phyloP scores from a whole-genome alignment of 1,140 invertebrate species.

The Wiebesia pumilae region DNA sequence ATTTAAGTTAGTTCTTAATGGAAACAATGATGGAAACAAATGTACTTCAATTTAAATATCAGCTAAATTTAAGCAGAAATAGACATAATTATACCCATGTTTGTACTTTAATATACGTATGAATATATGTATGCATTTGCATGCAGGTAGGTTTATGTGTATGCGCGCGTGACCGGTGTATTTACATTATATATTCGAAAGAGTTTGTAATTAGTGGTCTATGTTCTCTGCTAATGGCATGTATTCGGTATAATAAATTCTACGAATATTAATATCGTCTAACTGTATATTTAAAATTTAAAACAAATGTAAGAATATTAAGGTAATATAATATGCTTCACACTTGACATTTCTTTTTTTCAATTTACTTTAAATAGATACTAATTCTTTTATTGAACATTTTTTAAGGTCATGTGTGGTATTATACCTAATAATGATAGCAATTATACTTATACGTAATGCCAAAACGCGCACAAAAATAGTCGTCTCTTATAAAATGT shows the following conservation, averaged over 20 bases:
- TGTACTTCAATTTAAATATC: not conserved
- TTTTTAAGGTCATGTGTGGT: too few relatives aligned
- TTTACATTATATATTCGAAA: not conserved
- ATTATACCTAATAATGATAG: too few relatives aligned
- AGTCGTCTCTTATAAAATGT: too few relatives aligned
- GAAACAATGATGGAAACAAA: not conserved
- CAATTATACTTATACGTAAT: too few relatives aligned
- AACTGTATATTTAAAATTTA: not conserved
- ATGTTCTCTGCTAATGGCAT: not conserved
- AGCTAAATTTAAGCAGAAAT: not conserved
- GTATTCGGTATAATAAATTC: not conserved
- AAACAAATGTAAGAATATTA: too few relatives aligned
- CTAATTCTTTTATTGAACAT: too few relatives aligned
- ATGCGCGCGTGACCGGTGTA: not conserved
- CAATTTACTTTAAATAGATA: too few relatives aligned
- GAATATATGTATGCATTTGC: conserved; percentile 6
- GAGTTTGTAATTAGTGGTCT: not conserved
- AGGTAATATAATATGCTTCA: too few relatives aligned
- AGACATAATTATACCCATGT: not conserved
- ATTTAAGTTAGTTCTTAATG: not conserved
- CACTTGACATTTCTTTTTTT: too few relatives aligned
- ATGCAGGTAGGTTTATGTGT: not conserved
- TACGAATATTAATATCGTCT: not conserved
- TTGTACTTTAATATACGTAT: not conserved
- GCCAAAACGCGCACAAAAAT: too few relatives aligned